Percentiles rank a stretch among this genome's conserved stretches.
phyloP scores from a whole-genome alignment of 1,140 invertebrate genomes.

The Vollenhovia emeryi region DNA sequence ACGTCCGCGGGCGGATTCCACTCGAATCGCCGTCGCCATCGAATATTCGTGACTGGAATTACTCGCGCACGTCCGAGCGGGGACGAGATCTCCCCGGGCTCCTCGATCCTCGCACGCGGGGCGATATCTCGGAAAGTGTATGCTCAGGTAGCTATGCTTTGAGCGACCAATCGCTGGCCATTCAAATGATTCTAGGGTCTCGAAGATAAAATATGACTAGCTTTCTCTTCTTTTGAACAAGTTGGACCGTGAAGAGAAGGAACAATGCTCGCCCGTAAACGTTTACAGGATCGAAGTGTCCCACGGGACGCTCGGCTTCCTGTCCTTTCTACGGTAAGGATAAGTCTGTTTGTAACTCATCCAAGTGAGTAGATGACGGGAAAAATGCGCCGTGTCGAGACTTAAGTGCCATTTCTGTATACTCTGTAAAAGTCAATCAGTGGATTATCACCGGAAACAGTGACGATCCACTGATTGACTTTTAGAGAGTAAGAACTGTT shows the following conservation, averaged over 20 bases:
- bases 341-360: too few species aligned
- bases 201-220: background rate
- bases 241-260: background rate
- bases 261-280: background rate
- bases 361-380: too few species aligned
- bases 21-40: constrained; percentile 7
- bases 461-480: too few species aligned
- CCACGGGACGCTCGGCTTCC: background rate
- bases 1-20: constrained; percentile 10
- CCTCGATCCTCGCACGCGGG: background rate
- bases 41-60: constrained; percentile 28
- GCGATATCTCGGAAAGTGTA: background rate
- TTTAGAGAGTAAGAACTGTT: too few species aligned
- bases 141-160: background rate
- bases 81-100: background rate
- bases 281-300: too few species aligned
- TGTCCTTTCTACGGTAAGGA: too few species aligned
- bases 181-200: background rate
- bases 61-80: background rate
- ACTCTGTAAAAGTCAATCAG: too few species aligned
- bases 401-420: too few species aligned
- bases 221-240: background rate
- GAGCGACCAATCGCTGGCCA: background rate
- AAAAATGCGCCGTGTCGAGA: too few species aligned
- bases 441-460: too few species aligned